Conservation (phyloP, 2,113 vertebrate genomes). For the Microcebus murinus region DNA sequence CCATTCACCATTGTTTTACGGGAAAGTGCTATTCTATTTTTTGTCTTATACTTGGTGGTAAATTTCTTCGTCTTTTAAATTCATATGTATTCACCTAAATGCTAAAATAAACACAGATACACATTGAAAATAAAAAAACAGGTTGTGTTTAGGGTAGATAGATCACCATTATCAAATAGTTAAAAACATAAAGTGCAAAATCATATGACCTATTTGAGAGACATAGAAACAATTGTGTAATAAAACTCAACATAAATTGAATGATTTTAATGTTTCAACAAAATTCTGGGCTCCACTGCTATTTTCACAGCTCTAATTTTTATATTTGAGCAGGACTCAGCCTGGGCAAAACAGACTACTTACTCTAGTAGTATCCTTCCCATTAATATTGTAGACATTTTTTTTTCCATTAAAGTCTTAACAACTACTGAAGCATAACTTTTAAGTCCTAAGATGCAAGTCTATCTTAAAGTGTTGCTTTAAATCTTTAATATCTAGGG, state of each 20-base stretch:
- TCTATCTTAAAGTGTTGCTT: conserved; percentile 57
- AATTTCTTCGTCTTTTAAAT: not conserved
- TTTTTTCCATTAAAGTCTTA: conserved; percentile 56
- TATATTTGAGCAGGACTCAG: not conserved
- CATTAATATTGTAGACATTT: conserved; percentile 72
- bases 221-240: not conserved
- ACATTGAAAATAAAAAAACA: not conserved
- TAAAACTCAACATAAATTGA: not conserved
- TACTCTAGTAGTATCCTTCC: conserved; percentile 20
- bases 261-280: conserved; percentile 15
- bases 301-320: not conserved
- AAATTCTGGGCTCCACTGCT: not conserved
- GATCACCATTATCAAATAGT: not conserved
- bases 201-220: not conserved
- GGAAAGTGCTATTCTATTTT: not conserved
- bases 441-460: conserved; percentile 41
- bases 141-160: not conserved
- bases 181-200: not conserved
- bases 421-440: conserved; percentile 63
- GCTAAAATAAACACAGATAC: not conserved
- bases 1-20: not conserved
- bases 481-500: conserved; percentile 72
- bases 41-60: not conserved
- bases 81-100: not conserved
- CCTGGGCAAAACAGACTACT: not conserved